Conservation (phyloP, 64 coral and sea anemone genomes). For the Catalaphyllia jardinei region DNA sequence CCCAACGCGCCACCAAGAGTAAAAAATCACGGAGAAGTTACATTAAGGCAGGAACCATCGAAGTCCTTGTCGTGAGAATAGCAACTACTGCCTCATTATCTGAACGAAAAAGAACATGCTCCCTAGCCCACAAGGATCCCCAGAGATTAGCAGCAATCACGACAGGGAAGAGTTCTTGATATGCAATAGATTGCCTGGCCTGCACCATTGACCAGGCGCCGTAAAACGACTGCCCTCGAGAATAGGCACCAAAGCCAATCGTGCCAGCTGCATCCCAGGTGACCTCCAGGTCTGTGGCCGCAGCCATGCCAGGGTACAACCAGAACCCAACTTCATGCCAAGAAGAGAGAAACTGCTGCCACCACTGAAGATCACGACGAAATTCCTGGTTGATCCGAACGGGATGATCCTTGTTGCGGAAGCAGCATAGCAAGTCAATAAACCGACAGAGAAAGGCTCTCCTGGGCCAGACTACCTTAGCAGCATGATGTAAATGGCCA, state of each 20-base stretch:
- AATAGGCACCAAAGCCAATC: not conserved
- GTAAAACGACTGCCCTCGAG: not conserved
- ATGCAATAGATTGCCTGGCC: not conserved
- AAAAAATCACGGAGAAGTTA: no score
- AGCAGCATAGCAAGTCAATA: slow-evolving; percentile 13
- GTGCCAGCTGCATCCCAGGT: not conserved
- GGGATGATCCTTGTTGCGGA: not conserved
- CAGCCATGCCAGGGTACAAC: slow-evolving; percentile 38
- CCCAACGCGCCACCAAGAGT: no score
- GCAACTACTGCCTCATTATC: no score
- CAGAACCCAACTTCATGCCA: slow-evolving; percentile 44
- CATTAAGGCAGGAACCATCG: no score
- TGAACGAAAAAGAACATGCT: no score
- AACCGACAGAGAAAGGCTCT: slow-evolving; percentile 32
- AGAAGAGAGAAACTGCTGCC: not conserved
- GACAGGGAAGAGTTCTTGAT: not conserved
- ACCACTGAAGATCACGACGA: slow-evolving; percentile 36
- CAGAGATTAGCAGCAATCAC: not conserved
- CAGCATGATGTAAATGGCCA: slow-evolving; percentile 48
- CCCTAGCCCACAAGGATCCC: not conserved
- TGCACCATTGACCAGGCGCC: not conserved
- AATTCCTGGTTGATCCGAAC: slow-evolving; percentile 17
- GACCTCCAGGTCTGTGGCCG: not conserved
- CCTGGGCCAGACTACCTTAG: slow-evolving; percentile 31
- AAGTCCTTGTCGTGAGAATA: no score